phyloP scores from a whole-genome alignment of 2,888 invertebrate species.

The Rhamnusium bicolor region DNA sequence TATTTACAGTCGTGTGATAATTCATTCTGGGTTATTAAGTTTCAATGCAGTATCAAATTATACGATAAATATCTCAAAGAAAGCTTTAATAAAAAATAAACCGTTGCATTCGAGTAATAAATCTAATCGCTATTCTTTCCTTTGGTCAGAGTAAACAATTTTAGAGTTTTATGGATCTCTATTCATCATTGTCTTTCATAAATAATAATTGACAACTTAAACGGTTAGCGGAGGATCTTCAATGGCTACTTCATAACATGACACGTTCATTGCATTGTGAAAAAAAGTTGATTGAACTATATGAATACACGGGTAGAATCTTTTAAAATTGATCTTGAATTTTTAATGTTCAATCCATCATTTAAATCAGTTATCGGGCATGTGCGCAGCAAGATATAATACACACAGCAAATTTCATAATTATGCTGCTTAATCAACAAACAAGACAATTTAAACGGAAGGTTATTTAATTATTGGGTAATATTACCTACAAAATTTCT shows the following conservation, averaged over 20 bases:
- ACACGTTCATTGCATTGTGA: constrained; percentile 22
- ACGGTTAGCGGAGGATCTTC: constrained; percentile 26
- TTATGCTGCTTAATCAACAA: constrained; percentile 4
- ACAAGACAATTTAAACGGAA: background rate
- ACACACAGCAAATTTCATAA: constrained; percentile 17
- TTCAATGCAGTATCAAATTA: constrained; percentile 30
- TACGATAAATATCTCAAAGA: constrained; percentile 28
- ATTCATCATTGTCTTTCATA: constrained; percentile 46
- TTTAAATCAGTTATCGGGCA: constrained; percentile 10
- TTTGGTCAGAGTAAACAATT: constrained; percentile 32
- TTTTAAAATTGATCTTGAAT: constrained; percentile 31
- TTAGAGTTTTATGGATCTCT: constrained; percentile 34
- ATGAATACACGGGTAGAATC: constrained; percentile 32
- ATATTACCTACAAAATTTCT: background rate
- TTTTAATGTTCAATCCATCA: constrained; percentile 33
- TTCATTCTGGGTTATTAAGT: constrained; percentile 23
- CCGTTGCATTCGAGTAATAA: constrained; percentile 29
- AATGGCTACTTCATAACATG: constrained; percentile 30
- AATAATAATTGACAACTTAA: constrained; percentile 46
- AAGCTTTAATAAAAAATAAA: constrained; percentile 20
- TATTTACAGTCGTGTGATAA: constrained; percentile 21
- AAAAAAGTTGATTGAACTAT: constrained; percentile 35
- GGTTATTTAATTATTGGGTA: background rate
- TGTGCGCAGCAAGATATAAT: constrained; percentile 15
- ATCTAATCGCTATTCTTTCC: constrained; percentile 28